Evolutionary conservation across 1,140 invertebrate genomes (phyloP), one percentile per base, ranked within the genome.

Genomic region (Diorhabda elongata): DNA sequence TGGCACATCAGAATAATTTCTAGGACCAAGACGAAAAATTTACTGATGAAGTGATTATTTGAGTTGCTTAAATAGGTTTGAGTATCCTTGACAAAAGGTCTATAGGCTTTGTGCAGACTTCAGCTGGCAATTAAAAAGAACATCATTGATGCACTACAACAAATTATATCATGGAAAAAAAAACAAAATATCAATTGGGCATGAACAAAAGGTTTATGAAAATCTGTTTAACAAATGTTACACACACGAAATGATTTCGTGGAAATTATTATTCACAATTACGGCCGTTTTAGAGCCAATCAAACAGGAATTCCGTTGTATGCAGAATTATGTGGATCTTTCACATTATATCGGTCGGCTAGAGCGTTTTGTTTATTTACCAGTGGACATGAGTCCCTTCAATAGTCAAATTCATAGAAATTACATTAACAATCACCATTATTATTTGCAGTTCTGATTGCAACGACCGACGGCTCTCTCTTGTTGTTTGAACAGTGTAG

Each of bases 361-460:
- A 64, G 71, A 72, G 69, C 71, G 66, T 67, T 68, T 41, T 70
- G 73, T 76, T 74, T 77, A 69, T 71, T 65, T 72, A 73, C 72
- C 71, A 71, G 72, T 71, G 72, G 69, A 73, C 72, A 67, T 56
- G 69, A 71, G 70, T 68, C 70, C 72, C 71, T 74, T 72, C 69
- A 75, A 74, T 74, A 77, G 75, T 71, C 76, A 78, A 78, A 78
- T 78, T 78, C 76, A 77, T 78, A 75, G 74, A 80, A 80, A 80
- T 80, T 79, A 74, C 77, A 77, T 80, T 80, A 80, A 75, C 78
- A 79, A 80, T 80, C 76, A 78, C 64, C 75, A 80, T 78, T 78
- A 79, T 77, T 80, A 78, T 80, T 80, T 80, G 75, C 73, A 71
- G 65, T 76, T 74, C 71, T 78, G 76, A 78, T 78, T 78, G 74